Base-by-base conservation (phyloP, 2,113 vertebrate genomes). In the Corythaeola cristata region DNA sequence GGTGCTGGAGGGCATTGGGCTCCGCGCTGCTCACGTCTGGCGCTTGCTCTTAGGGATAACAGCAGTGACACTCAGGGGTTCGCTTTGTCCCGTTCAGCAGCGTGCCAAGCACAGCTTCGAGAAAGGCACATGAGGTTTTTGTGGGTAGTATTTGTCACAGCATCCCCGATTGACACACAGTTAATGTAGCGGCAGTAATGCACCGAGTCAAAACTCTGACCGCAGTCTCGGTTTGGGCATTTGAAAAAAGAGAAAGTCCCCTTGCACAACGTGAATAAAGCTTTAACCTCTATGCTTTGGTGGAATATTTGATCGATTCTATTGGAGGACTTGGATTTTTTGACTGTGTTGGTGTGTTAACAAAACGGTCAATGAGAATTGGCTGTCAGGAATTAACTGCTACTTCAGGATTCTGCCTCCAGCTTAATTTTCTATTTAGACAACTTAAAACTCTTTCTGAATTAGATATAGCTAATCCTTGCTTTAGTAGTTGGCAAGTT, bases 111-210 rank as follows among this genome's bases (percentile, higher is more conserved):
- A 12, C 8, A 69, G 66, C 50, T 53, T 22, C 3, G 37, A 14
- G 72, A 27, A 32, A 33, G 35, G 44, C 39, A 13, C 45, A 0
- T 26, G 4, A 2, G 44, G 0, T 55, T 56, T 15, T 11, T 26
- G 0, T 0, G 55, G 55, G 8, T 26, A 3, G 30, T 4, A 0
- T 21, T 20, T 68, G 15, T 30, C 33, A 1, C 47, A 35, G 68
- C 22, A 11, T 55, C 60, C 32, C 72, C 14, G 10, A 44, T 44
- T 44, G 13, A 44, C 41, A 44, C 13, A 0, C 45, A 2, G 60
- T 35, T 68, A 3, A 2, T 1, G 30, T 3, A 9, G 32, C 0
- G 2, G 26, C 30, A 32, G 22, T 1, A 1, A 1, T 6, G 41
- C 37, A 0, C 53, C 7, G 68, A 39, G 22, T 37, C 45, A 17